Base-by-base conservation (phyloP, 1,140 invertebrate species). In the Anthonomus grandis region DNA sequence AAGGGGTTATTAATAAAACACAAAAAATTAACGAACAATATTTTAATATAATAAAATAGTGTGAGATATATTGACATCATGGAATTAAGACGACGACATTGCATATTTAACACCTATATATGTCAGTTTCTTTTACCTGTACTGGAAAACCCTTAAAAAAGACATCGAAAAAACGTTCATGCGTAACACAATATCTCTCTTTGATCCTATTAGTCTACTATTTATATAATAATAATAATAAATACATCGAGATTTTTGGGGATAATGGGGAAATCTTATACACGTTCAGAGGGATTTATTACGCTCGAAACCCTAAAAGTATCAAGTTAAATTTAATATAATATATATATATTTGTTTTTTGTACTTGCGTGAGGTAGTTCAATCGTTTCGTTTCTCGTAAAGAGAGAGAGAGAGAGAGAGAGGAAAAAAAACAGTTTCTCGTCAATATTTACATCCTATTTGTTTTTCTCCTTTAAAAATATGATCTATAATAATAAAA, bases 1-100 rank as follows among this genome's bases (percentile, higher is more conserved):
- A n/a, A n/a, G n/a, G n/a, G n/a, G n/a, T n/a, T n/a, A n/a, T n/a
- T n/a, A 66, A 66, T 60, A 37, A 64, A 64, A 66, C 57, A 41
- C 52, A 38, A 18, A 45, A 23, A 58, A 53, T 57, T 67, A 70
- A 70, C 64, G 62, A 71, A 65, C 63, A 68, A 63, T 44, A 64
- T 53, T 71, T 71, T 70, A 70, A 69, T 69, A n/a, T n/a, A 69
- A 66, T 69, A 70, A 71, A 71, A 71, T 70, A 70, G n/a, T n/a
- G n/a, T n/a, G n/a, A n/a, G 65, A 59, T 63, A 69, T 58, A 58
- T 71, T 64, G 67, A 71, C 68, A 69, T 70, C 67, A 69, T 59
- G 54, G 60, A 68, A 69, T 59, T 59, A 31, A 21, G 23, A n/a
- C n/a, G n/a, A n/a, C n/a, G n/a, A n/a, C n/a, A n/a, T n/a, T n/a